Percentiles rank a stretch among this genome's conserved stretches.
Conservation (phyloP, 2,113 vertebrate genomes). For the Erythrolamprus reginae region DNA sequence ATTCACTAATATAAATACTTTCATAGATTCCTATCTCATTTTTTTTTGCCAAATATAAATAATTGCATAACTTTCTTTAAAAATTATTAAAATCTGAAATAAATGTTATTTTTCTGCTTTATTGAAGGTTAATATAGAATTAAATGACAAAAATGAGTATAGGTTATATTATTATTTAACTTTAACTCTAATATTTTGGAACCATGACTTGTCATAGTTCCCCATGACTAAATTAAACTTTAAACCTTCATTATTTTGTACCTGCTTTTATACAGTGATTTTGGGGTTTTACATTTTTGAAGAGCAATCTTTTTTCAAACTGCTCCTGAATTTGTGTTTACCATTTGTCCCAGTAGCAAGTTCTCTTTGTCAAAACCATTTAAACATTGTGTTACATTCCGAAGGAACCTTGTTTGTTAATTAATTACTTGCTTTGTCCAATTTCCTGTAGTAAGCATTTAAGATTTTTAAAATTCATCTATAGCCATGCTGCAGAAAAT, state of each 20-base stretch:
- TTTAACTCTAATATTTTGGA: not conserved
- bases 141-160: not conserved
- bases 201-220: not conserved
- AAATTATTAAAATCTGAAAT: not conserved
- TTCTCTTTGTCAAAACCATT: not conserved
- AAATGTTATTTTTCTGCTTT: not conserved
- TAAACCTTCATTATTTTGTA: not conserved
- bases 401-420: not conserved
- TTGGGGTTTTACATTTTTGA: not conserved
- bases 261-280: not conserved
- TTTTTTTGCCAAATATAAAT: not conserved
- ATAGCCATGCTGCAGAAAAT: not conserved
- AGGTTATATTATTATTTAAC: not conserved
- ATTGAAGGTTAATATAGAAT: not conserved
- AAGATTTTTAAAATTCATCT: not conserved
- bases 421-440: not conserved
- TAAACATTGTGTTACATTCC: not conserved
- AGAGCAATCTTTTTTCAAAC: not conserved
- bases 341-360: not conserved
- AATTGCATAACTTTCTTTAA: not conserved
- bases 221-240: not conserved
- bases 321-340: not conserved
- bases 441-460: not conserved
- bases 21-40: not conserved
- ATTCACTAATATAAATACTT: not conserved